These are phyloP conservation scores for Cataglyphis albicans DNA, from an alignment of 2,888 invertebrate genomes.

Conservation along the genomic window DNA sequence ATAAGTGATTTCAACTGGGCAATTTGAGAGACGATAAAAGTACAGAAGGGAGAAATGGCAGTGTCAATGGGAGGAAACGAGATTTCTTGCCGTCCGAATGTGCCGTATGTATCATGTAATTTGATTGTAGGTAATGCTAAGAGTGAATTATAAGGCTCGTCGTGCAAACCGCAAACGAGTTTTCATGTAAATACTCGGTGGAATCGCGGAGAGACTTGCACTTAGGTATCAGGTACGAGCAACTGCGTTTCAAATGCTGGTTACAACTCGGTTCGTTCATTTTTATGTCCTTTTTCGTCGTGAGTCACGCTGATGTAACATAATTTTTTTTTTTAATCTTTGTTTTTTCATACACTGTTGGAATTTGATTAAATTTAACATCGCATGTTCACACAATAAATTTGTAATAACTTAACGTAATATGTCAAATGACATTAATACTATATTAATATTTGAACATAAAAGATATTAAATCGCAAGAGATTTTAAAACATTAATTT, in stretches of 20 bases:
- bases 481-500: constrained; percentile 15
- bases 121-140: constrained; percentile 15
- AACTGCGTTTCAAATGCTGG: not conserved
- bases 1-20: constrained; percentile 47
- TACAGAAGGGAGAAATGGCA: not conserved
- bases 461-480: not conserved
- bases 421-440: too few species aligned
- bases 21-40: constrained; percentile 46
- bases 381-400: too few species aligned
- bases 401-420: too few species aligned
- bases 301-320: not conserved
- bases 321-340: too few species aligned
- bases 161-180: constrained; percentile 21
- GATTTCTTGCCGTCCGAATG: not conserved
- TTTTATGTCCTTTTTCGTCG: not conserved
- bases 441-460: too few species aligned
- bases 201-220: not conserved
- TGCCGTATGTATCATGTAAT: constrained; percentile 30
- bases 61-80: not conserved
- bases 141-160: not conserved
- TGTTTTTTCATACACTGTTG: not conserved
- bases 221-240: not conserved
- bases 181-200: not conserved
- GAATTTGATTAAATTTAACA: too few species aligned
- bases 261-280: not conserved